A percentile compares a stretch with the other conserved stretches of the same genome.
Evolutionary conservation across 2,888 invertebrate genomes (phyloP).

Genomic region (Pyrochroa serraticornis): DNA sequence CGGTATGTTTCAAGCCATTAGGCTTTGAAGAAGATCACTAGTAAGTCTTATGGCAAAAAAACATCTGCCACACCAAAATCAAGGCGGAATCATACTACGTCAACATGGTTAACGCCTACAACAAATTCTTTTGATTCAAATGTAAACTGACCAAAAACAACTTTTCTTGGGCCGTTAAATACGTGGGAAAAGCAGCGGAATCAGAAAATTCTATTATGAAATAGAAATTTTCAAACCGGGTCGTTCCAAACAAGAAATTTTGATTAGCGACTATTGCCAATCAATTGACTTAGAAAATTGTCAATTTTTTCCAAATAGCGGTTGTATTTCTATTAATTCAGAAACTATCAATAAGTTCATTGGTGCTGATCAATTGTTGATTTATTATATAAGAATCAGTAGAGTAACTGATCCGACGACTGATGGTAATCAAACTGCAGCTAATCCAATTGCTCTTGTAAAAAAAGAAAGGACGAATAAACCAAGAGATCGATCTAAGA

Average conservation of each 20-base stretch:
- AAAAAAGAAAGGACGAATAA: slow-evolving; percentile 7
- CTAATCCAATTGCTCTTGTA: neutral
- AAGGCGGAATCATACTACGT: slow-evolving; percentile 37
- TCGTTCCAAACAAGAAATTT: slow-evolving; percentile 28
- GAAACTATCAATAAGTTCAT: slow-evolving; percentile 33
- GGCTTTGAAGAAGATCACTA: slow-evolving; percentile 37
- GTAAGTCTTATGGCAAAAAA: slow-evolving; percentile 35
- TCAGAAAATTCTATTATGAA: slow-evolving; percentile 36
- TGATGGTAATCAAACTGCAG: neutral
- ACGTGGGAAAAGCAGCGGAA: slow-evolving; percentile 32
- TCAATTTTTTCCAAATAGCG: slow-evolving; percentile 31
- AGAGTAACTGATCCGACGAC: slow-evolving; percentile 7
- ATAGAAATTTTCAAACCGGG: slow-evolving; percentile 39
- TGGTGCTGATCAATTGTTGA: slow-evolving; percentile 33
- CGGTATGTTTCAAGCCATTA: slow-evolving; percentile 36
- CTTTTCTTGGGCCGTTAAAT: slow-evolving; percentile 40
- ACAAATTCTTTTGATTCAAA: slow-evolving; percentile 42
- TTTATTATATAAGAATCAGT: slow-evolving; percentile 38
- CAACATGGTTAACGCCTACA: slow-evolving; percentile 38
- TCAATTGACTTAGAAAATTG: slow-evolving; percentile 33
- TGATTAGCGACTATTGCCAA: slow-evolving; percentile 40
- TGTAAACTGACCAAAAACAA: slow-evolving; percentile 34
- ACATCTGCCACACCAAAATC: slow-evolving; percentile 39
- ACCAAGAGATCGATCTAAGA: slow-evolving; percentile 26
- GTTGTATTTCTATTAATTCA: slow-evolving; percentile 30